These are phyloP conservation scores for mouse (Mus musculus) DNA, from an alignment of 2,113 vertebrate species.

Conservation along the genomic window GRCm39 chr4:95744001-95744500, in stretches of 20 bases:
- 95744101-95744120: constrained; percentile 55
- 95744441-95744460: background rate
- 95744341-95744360: constrained; percentile 41
- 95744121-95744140: constrained; percentile 70
- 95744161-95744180: constrained; percentile 45
- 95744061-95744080: constrained; percentile 30
- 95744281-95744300: constrained; percentile 67
- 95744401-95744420: background rate
- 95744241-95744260: constrained; percentile 6
- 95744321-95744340: constrained; percentile 63
- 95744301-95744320: constrained; percentile 60
- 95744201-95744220: constrained; percentile 26
- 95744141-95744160: constrained; percentile 41
- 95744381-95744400: background rate
- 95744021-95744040: constrained; percentile 69
- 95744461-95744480: background rate
- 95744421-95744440: background rate
- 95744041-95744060: constrained; percentile 19
- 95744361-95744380: background rate
- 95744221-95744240: background rate
- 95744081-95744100: constrained; percentile 34
- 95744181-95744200: background rate
- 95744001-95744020: constrained; percentile 60
- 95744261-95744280: constrained; percentile 53
- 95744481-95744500: background rate